These are phyloP conservation scores for Accipiter superciliosus DNA, from an alignment of 2,797 vertebrate genomes.

Conservation along the genomic window DNA sequence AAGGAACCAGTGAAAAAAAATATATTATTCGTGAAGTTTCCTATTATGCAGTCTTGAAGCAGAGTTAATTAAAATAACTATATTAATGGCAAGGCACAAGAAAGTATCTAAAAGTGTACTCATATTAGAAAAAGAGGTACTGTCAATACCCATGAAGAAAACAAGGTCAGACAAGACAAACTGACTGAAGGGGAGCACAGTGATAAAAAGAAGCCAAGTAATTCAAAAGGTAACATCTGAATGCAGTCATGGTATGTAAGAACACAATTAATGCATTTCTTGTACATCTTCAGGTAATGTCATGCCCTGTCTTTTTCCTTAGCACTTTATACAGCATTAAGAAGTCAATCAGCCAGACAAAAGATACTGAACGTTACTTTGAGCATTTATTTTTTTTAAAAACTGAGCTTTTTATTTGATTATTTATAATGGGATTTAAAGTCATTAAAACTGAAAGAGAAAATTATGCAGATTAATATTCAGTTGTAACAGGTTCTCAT, in stretches of 20 bases:
- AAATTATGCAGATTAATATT: neutral
- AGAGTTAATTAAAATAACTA: neutral
- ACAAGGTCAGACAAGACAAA: neutral
- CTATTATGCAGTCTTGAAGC: neutral
- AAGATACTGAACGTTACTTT: neutral
- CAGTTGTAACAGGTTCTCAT: neutral
- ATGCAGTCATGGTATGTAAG: neutral
- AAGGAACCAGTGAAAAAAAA: neutral
- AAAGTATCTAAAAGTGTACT: neutral
- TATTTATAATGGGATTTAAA: neutral
- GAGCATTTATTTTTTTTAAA: neutral
- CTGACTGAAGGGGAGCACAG: neutral
- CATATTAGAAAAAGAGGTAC: neutral
- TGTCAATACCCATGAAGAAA: neutral
- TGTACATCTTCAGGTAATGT: neutral
- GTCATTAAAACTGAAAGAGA: neutral
- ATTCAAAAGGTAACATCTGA: neutral
- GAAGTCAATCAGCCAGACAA: neutral
- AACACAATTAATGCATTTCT: neutral
- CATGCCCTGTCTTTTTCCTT: neutral
- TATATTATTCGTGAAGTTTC: neutral
- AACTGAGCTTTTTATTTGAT: neutral
- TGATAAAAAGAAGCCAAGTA: neutral
- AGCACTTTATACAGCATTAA: neutral
- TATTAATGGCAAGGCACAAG: neutral